These are phyloP conservation scores for Bimastos eiseni DNA, from an alignment of 2,888 invertebrate species.

Conservation along the genomic window DNA sequence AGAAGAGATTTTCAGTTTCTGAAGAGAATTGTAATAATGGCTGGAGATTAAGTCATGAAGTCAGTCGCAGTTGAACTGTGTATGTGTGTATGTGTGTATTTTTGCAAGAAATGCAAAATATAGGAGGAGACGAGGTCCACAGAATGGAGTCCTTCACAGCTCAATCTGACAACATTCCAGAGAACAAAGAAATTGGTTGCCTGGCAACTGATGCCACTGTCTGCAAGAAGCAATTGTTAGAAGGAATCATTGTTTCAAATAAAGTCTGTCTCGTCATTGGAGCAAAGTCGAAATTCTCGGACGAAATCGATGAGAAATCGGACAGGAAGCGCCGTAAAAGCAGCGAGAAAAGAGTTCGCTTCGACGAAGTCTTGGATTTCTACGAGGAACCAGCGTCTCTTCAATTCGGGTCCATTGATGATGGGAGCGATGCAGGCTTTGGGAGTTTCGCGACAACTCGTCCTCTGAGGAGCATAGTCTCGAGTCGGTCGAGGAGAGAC, in stretches of 20 bases:
- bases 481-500: not conserved
- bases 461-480: not conserved
- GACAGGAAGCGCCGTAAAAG: not conserved
- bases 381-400: not conserved
- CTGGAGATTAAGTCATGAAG: not conserved
- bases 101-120: not conserved
- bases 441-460: not conserved
- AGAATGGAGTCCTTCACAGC: not conserved
- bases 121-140: not conserved
- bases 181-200: not conserved
- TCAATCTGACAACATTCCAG: not conserved
- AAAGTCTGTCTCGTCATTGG: not conserved
- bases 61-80: not conserved
- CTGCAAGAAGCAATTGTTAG: slow-evolving; percentile 5
- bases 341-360: not conserved
- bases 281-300: not conserved
- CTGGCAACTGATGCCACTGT: not conserved
- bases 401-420: too few relatives aligned
- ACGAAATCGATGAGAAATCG: not conserved
- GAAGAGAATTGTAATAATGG: too few relatives aligned
- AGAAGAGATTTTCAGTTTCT: too few relatives aligned
- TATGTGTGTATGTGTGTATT: not conserved
- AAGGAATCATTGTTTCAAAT: not conserved
- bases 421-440: not conserved
- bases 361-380: not conserved